Percentiles rank a stretch among this genome's conserved stretches.
phyloP scores from a whole-genome alignment of 1,140 invertebrate species.

The Bombus difficillimus region DNA sequence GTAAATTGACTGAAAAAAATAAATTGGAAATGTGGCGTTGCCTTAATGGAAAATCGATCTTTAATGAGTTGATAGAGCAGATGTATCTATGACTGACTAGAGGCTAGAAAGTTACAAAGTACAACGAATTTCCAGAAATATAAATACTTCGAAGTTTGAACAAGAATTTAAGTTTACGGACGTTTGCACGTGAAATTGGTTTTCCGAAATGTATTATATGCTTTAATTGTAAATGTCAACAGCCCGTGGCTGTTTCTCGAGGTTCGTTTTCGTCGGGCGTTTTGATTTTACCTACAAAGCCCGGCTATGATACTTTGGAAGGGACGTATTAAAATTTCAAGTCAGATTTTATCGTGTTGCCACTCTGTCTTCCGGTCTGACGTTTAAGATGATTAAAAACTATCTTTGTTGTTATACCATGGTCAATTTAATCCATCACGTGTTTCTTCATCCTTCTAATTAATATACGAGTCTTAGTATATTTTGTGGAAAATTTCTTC shows the following conservation, averaged over 20 bases:
- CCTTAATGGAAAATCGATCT: too few species aligned
- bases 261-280: background rate
- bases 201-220: background rate
- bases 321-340: background rate
- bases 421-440: background rate
- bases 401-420: background rate
- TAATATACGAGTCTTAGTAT: background rate
- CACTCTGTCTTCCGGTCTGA: background rate
- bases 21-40: background rate
- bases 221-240: conserved; percentile 6
- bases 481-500: background rate
- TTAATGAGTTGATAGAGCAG: too few species aligned
- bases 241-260: background rate
- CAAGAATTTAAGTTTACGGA: background rate
- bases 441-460: background rate
- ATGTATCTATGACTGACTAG: too few species aligned
- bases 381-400: background rate
- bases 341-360: background rate
- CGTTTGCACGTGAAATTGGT: too few species aligned
- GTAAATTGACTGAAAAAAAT: background rate
- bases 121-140: background rate
- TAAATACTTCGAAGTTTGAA: too few species aligned
- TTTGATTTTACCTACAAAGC: background rate
- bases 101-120: background rate
- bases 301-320: background rate